Evolutionary conservation across 2,113 vertebrate genomes (phyloP).

Genomic region (Muntiacus muntjak): DNA sequence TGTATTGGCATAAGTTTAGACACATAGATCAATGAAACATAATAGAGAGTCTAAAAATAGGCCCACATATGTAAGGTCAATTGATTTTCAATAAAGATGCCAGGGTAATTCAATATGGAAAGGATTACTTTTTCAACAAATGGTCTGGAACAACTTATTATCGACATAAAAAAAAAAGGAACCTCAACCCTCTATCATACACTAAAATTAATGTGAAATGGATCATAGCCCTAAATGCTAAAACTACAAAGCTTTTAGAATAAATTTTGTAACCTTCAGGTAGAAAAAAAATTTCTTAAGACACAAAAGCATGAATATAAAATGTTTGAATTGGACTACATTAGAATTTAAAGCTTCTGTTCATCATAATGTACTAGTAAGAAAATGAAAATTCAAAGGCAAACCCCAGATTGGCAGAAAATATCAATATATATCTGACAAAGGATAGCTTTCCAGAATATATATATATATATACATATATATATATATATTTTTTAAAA

Average conservation of each 20-base stretch:
- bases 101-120: not conserved
- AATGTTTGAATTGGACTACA: not conserved
- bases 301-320: not conserved
- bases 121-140: slow-evolving; percentile 15
- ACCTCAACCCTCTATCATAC: not conserved
- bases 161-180: not conserved
- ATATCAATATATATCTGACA: not conserved
- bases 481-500: not conserved
- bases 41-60: not conserved
- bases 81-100: slow-evolving; percentile 17
- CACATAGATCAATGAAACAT: not conserved
- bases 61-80: not conserved
- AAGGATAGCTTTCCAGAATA: not conserved
- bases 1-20: not conserved
- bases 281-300: slow-evolving; percentile 13
- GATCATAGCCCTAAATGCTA: not conserved
- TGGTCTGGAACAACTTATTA: not conserved
- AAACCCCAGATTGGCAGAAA: not conserved
- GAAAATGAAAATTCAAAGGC: not conserved
- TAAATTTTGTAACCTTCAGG: not conserved
- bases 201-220: not conserved
- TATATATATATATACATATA: not conserved
- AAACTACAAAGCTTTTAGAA: not conserved
- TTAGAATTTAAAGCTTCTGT: not conserved
- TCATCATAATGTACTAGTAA: not conserved